These are phyloP conservation scores for Pomatostomus ruficeps DNA, from an alignment of 2,113 vertebrate species.

Conservation along the genomic window DNA sequence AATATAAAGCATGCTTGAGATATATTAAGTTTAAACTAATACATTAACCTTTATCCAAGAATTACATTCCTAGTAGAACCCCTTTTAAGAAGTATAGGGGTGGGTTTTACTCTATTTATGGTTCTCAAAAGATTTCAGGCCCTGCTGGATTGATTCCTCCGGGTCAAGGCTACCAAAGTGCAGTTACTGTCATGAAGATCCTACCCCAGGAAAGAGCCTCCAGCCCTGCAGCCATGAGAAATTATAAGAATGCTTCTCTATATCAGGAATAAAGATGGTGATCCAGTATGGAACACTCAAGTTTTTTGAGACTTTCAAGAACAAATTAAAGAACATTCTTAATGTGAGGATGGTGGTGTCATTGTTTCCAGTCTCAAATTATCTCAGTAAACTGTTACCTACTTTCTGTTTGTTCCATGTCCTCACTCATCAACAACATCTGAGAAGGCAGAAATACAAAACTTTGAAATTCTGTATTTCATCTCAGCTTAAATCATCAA, in stretches of 20 bases:
- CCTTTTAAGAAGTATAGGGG: background rate
- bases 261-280: background rate
- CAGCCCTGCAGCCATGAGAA: background rate
- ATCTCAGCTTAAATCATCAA: background rate
- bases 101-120: background rate
- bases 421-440: background rate
- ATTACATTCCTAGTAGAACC: background rate
- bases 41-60: background rate
- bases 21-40: background rate
- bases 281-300: background rate
- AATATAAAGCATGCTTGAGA: background rate
- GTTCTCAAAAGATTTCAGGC: background rate
- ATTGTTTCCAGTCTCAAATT: background rate
- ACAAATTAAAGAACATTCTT: background rate
- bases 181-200: background rate
- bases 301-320: background rate
- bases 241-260: background rate
- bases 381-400: background rate
- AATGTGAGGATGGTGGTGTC: background rate
- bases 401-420: background rate
- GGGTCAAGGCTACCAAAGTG: background rate
- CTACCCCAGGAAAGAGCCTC: background rate
- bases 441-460: background rate
- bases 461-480: background rate
- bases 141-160: background rate